phyloP scores from a whole-genome alignment of 2,113 vertebrate genomes.

The Balaeniceps rex region DNA sequence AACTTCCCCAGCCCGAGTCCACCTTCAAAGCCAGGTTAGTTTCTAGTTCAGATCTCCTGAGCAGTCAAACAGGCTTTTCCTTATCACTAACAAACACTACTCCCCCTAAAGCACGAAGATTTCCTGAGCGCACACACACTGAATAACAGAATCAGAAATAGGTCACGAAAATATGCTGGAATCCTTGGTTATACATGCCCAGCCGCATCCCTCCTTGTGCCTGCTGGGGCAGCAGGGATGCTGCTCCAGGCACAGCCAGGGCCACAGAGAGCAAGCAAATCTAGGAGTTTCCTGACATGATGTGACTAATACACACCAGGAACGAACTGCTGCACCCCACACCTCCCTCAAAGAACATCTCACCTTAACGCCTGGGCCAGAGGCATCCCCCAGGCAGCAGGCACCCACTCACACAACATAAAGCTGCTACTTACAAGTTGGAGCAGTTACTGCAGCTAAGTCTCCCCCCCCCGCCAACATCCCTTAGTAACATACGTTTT shows the following conservation, averaged over 20 bases:
- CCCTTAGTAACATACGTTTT: background rate
- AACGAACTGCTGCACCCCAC: background rate
- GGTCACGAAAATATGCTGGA: background rate
- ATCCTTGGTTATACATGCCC: background rate
- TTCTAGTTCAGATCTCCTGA: background rate
- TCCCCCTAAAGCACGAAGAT: background rate
- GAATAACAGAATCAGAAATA: conserved; percentile 46
- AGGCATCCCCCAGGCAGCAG: background rate
- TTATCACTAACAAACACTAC: background rate
- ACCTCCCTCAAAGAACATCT: background rate
- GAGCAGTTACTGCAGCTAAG: background rate
- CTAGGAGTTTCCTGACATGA: fast-evolving
- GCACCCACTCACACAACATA: fast-evolving
- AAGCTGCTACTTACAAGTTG: conserved; percentile 1
- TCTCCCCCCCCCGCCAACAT: background rate
- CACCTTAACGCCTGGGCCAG: background rate
- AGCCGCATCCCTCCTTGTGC: background rate
- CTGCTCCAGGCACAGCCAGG: background rate
- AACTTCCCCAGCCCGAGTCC: background rate
- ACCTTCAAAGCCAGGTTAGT: background rate
- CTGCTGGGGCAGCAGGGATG: background rate
- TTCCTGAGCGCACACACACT: background rate
- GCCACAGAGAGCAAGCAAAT: background rate
- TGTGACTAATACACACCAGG: fast-evolving
- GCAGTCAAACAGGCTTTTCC: background rate